Percentiles rank a stretch among this genome's conserved stretches.
Conservation (phyloP, 2,113 vertebrate species). For the Mastomys natalensis region DNA sequence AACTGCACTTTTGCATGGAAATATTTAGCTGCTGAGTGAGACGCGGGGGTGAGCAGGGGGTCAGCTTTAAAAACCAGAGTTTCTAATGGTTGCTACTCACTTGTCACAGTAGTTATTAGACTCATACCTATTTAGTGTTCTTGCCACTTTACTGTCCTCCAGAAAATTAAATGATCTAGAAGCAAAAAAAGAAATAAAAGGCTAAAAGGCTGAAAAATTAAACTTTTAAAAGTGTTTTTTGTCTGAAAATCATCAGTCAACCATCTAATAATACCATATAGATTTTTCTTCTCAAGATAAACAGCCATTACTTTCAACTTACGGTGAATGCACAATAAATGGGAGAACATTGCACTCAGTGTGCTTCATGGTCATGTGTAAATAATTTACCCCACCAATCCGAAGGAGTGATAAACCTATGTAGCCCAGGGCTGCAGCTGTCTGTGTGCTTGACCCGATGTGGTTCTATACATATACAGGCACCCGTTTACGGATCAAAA, state of each 20-base stretch:
- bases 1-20: not conserved
- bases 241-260: not conserved
- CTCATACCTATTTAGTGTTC: not conserved
- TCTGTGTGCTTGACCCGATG: not conserved
- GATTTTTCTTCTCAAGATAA: not conserved
- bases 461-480: not conserved
- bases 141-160: not conserved
- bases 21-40: not conserved
- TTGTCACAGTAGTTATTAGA: slow-evolving; percentile 24
- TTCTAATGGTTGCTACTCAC: not conserved
- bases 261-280: not conserved
- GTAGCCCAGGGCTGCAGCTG: not conserved
- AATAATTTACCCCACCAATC: not conserved
- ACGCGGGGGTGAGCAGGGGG: not conserved
- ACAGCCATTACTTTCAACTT: not conserved
- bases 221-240: not conserved
- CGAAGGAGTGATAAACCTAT: not conserved
- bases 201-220: slow-evolving; percentile 30
- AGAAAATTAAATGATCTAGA: slow-evolving; percentile 33
- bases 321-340: not conserved
- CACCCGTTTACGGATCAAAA: not conserved
- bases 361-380: not conserved
- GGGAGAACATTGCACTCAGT: not conserved
- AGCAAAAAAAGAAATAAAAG: not conserved
- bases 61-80: slow-evolving; percentile 17